Conservation (phyloP, 2,797 vertebrate species). For the Craterocephalus amniculus region DNA sequence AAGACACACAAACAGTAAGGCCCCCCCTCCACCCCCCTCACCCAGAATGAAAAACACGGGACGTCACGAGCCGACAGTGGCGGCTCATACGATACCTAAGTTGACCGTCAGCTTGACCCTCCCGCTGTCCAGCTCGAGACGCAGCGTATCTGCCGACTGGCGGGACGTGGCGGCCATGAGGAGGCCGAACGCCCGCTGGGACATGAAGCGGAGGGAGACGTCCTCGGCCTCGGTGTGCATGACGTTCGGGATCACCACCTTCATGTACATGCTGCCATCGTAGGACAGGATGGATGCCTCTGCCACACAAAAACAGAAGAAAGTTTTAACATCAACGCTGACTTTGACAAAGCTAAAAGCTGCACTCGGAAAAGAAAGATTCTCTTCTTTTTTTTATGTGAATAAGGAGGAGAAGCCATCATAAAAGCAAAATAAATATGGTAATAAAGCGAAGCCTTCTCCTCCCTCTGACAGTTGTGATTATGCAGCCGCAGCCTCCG, state of each 20-base stretch:
- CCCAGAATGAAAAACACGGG: not conserved
- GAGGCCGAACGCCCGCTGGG: conserved; percentile 94
- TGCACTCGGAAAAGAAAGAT: not conserved
- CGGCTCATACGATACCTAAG: conserved; percentile 92
- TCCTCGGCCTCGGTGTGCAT: conserved; percentile 98
- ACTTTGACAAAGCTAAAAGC: not conserved
- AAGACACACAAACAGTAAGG: conserved; percentile 32
- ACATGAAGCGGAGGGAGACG: conserved; percentile 96
- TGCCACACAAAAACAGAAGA: conserved; percentile 65
- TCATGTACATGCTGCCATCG: conserved; percentile 99
- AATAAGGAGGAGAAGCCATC: conserved; percentile 10
- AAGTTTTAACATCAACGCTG: not conserved
- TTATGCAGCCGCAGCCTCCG: conserved; percentile 10
- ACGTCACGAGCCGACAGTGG: conserved; percentile 24
- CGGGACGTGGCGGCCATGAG: conserved; percentile 94
- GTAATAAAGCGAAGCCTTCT: conserved; percentile 14
- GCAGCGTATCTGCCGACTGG: conserved; percentile 93
- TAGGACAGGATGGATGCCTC: conserved; percentile 95
- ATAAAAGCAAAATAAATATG: conserved; percentile 6
- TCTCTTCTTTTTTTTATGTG: no score
- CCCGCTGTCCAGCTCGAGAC: conserved; percentile 94
- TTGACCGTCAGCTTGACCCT: conserved; percentile 98
- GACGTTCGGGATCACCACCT: conserved; percentile 92
- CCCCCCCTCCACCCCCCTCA: conserved; percentile 41
- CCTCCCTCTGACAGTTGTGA: conserved; percentile 38